phyloP scores from a whole-genome alignment of 2,888 invertebrate species.

The Acleris holmiana region DNA sequence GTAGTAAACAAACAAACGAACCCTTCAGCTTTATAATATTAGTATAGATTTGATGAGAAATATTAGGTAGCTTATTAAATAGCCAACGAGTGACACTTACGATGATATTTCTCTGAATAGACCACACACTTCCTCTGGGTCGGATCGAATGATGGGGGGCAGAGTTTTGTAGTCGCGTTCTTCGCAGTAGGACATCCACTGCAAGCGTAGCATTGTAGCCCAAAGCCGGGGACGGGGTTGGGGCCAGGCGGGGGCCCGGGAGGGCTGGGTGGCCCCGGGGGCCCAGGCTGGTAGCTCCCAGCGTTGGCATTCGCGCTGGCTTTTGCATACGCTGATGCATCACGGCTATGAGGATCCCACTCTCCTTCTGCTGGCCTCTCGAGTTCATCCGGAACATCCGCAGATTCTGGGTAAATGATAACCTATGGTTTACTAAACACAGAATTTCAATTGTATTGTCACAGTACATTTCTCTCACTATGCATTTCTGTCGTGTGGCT shows the following conservation, averaged over 20 bases:
- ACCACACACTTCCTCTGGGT: constrained; percentile 58
- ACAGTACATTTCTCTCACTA: no score
- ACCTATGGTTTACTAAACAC: no score
- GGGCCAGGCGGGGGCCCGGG: no score
- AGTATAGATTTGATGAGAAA: no score
- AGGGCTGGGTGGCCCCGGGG: neutral
- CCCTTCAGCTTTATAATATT: no score
- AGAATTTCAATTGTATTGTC: no score
- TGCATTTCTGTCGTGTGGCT: no score
- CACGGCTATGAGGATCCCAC: neutral
- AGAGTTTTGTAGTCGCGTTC: constrained; percentile 54
- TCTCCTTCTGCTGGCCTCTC: neutral
- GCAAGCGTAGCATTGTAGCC: constrained; percentile 61
- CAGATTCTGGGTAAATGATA: neutral
- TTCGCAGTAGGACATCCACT: constrained; percentile 54
- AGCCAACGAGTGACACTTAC: constrained; percentile 51
- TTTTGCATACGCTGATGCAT: constrained; percentile 23
- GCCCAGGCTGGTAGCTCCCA: neutral
- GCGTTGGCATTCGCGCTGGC: no score
- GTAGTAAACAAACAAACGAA: no score
- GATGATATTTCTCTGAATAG: constrained; percentile 61
- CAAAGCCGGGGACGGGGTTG: constrained; percentile 18
- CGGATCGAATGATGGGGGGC: constrained; percentile 52
- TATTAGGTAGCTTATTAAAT: no score
- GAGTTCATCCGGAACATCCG: neutral